Percentiles rank a stretch among this genome's conserved stretches.
These are phyloP conservation scores for Thaleichthys pacificus DNA, from an alignment of 2,797 vertebrate genomes.

Conservation along the genomic window DNA sequence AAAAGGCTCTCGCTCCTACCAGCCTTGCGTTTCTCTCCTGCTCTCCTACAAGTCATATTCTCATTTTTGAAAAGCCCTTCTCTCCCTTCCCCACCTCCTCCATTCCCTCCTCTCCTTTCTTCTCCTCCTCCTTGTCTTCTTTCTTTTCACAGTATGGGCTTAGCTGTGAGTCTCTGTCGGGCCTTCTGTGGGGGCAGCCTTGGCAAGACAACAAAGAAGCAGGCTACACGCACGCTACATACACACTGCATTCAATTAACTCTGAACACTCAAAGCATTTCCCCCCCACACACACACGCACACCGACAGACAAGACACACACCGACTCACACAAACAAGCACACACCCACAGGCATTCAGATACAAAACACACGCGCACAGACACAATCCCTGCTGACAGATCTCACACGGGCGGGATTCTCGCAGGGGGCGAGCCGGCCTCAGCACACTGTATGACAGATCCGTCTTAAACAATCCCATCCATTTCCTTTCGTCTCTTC, in stretches of 20 bases:
- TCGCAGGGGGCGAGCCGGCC: conserved; percentile 49
- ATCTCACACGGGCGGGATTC: conserved; percentile 49
- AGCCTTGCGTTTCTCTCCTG: conserved; percentile 25
- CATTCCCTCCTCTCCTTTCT: conserved; percentile 40
- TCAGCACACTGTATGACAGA: conserved; percentile 56
- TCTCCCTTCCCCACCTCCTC: neutral
- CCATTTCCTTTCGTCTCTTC: conserved; percentile 57
- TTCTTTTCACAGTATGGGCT: conserved; percentile 41
- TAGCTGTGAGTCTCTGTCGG: conserved; percentile 49
- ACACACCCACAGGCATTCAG: conserved; percentile 31
- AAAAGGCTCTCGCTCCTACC: conserved; percentile 50
- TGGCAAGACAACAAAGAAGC: conserved; percentile 74
- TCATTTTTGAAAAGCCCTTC: conserved; percentile 31
- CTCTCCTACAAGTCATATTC: conserved; percentile 41
- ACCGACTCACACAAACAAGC: neutral
- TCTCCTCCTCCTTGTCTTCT: conserved; percentile 34
- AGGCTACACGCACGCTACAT: conserved; percentile 58
- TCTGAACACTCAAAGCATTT: conserved; percentile 54
- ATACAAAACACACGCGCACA: neutral
- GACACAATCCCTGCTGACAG: conserved; percentile 60
- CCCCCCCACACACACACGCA: conserved; percentile 8
- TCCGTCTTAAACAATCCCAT: conserved; percentile 44
- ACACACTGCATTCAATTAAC: conserved; percentile 76
- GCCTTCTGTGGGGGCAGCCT: conserved; percentile 62
- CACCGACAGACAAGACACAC: conserved; percentile 12